A percentile compares a stretch with the other conserved stretches of the same genome.
Evolutionary conservation across 2,888 invertebrate genomes (phyloP).

Genomic region (Nysson spinosus): DNA sequence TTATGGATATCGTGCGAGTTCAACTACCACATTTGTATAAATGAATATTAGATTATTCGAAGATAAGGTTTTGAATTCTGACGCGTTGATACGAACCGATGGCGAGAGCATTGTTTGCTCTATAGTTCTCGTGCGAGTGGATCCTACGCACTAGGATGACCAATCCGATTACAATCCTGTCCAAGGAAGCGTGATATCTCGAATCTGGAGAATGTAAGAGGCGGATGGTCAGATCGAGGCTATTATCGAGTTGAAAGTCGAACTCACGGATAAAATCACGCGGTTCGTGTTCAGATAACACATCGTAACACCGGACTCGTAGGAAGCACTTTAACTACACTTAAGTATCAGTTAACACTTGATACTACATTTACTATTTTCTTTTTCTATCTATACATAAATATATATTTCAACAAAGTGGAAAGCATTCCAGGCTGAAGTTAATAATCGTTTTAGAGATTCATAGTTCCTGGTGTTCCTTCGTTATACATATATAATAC

Average conservation of each 20-base stretch:
- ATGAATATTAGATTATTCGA: too few species aligned
- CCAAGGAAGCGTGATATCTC: slow-evolving; percentile 58
- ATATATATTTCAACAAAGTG: too few species aligned
- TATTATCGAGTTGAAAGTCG: slow-evolving; percentile 68
- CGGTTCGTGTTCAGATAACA: slow-evolving; percentile 54
- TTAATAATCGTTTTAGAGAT: too few species aligned
- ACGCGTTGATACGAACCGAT: background rate
- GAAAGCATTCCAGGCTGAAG: too few species aligned
- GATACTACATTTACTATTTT: too few species aligned
- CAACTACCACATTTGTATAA: too few species aligned
- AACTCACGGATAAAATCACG: slow-evolving; percentile 72
- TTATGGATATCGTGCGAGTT: too few species aligned
- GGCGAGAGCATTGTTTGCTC: background rate
- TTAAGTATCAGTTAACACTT: slow-evolving; percentile 31
- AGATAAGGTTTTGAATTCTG: too few species aligned
- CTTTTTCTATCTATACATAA: too few species aligned
- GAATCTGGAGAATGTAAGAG: slow-evolving; percentile 61
- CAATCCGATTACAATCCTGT: slow-evolving; percentile 52
- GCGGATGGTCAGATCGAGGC: slow-evolving; percentile 51
- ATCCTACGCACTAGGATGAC: slow-evolving; percentile 43
- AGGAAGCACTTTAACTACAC: slow-evolving; percentile 52
- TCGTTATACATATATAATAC: too few species aligned
- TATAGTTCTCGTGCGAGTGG: slow-evolving; percentile 5
- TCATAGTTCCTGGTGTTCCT: too few species aligned
- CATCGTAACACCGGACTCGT: slow-evolving; percentile 57